A percentile compares a stretch with the other conserved stretches of the same genome.
Evolutionary conservation across 2,797 vertebrate genomes (phyloP).

Genomic region (Brachyalestes nurse): DNA sequence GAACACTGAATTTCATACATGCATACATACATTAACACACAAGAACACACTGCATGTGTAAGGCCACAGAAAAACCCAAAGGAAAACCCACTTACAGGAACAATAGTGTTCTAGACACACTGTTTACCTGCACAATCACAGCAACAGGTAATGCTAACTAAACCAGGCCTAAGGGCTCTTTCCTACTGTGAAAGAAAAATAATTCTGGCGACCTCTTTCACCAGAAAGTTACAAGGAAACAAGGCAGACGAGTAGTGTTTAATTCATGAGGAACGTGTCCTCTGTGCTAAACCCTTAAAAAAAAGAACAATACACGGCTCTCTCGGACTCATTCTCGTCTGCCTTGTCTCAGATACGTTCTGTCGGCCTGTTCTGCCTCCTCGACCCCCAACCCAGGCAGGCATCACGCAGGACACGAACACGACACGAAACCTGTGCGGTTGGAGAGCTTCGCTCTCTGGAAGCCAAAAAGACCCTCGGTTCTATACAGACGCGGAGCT

Average conservation of each 20-base stretch:
- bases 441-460: not conserved
- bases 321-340: slow-evolving; percentile 63
- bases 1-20: not conserved
- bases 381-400: slow-evolving; percentile 19
- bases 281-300: slow-evolving; percentile 11
- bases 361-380: not conserved
- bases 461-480: too few relatives aligned
- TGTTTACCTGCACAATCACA: not conserved
- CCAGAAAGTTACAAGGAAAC: slow-evolving; percentile 2
- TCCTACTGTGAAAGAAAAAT: not conserved
- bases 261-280: slow-evolving; percentile 35
- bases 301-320: too few relatives aligned
- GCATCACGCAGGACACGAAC: slow-evolving; percentile 6
- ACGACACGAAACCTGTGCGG: not conserved
- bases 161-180: not conserved
- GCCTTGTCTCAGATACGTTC: not conserved
- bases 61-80: not conserved
- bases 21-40: not conserved
- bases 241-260: slow-evolving; percentile 37
- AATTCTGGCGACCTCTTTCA: not conserved
- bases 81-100: not conserved
- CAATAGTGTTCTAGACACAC: not conserved
- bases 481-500: not conserved
- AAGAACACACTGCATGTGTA: not conserved
- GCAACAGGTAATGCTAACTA: not conserved